Evolutionary conservation across 2,888 invertebrate genomes (phyloP), one percentile per base, ranked within the genome.

Genomic region (Carterocephalus palaemon): DNA sequence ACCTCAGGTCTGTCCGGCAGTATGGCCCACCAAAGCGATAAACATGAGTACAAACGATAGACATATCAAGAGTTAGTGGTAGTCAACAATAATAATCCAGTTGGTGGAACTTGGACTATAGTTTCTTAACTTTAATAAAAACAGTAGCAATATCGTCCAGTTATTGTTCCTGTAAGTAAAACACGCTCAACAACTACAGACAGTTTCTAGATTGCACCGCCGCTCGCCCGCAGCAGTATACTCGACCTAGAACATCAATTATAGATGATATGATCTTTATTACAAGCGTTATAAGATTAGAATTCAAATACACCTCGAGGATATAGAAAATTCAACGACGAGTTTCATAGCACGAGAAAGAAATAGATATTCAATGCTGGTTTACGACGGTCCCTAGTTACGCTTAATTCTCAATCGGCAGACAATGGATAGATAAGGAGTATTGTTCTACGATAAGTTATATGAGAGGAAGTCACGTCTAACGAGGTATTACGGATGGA

Each of bases 41-140:
- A n/a, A n/a, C n/a, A n/a, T n/a, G n/a, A n/a, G n/a, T n/a, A n/a
- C n/a, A n/a, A n/a, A n/a, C n/a, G n/a, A n/a, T n/a, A n/a, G n/a
- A n/a, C n/a, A n/a, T n/a, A n/a, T n/a, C n/a, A n/a, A n/a, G n/a
- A n/a, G n/a, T n/a, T n/a, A n/a, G n/a, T n/a, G n/a, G n/a, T n/a
- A n/a, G n/a, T n/a, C n/a, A 33, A n/a, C 7, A 22, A n/a, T 23
- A 17, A 37, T 26, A 26, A n/a, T 23, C 17, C 4, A 13, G 15
- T 8, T 15, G n/a, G 12, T 37, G 7, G 3, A 8, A 36, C 15
- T 40, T 13, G 10, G 19, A 20, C 8, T 28, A 28, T 32, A 17
- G 23, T 40, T 32, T 41, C 17, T 17, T 29, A 41, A 41, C 41
- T 41, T 41, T 32, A 32, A 32, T 24, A 24, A 41, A 32, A 41